These are phyloP conservation scores for Pygmarrhopalites habei DNA, from an alignment of 1,140 invertebrate species.

Conservation along the genomic window DNA sequence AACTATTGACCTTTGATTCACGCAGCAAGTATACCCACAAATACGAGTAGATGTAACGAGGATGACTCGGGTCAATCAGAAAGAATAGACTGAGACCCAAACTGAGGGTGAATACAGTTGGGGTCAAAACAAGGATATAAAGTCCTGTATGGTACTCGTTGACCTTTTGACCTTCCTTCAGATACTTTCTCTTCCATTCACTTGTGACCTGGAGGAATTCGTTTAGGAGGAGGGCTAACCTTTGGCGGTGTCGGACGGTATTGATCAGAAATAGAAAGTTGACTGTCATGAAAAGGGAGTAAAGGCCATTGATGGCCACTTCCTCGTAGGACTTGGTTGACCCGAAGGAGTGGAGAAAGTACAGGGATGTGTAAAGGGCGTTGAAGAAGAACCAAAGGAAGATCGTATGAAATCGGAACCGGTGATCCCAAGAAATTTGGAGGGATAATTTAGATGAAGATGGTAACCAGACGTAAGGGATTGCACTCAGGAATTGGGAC, in stretches of 20 bases:
- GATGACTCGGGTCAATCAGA: background rate
- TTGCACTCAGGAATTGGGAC: background rate
- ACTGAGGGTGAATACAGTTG: background rate
- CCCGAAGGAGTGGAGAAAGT: background rate
- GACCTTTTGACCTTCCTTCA: background rate
- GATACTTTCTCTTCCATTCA: background rate
- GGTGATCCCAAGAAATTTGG: background rate
- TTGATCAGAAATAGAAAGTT: background rate
- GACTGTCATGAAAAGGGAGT: background rate
- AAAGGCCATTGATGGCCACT: background rate
- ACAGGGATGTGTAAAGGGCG: background rate
- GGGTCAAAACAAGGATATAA: background rate
- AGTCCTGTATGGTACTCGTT: background rate
- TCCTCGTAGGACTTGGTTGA: background rate
- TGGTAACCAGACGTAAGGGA: background rate
- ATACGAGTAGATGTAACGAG: background rate
- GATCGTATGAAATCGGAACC: background rate
- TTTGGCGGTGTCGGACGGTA: background rate
- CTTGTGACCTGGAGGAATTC: background rate
- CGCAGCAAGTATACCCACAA: background rate
- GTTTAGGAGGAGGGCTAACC: background rate
- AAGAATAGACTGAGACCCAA: background rate
- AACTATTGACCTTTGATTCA: background rate
- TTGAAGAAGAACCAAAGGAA: background rate
- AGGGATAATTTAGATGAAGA: background rate